A percentile compares a stretch with the other conserved stretches of the same genome.
phyloP scores from a whole-genome alignment of 2,113 vertebrate species.

The Pimephales promelas region DNA sequence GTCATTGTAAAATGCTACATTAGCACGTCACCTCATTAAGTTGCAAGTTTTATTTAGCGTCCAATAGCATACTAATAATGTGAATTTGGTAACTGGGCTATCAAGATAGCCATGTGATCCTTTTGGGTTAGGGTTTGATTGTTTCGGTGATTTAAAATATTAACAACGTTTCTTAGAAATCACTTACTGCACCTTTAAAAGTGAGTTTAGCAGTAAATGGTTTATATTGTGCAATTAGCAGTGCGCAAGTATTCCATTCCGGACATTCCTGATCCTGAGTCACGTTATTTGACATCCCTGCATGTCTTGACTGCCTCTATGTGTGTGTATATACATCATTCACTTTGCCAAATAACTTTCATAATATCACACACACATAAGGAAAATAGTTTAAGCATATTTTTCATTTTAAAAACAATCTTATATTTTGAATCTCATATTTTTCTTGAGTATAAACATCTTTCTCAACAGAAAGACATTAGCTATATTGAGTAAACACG shows the following conservation, averaged over 20 bases:
- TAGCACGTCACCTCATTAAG: too few species aligned
- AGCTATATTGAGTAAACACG: background rate
- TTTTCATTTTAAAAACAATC: constrained; percentile 17
- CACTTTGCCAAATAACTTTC: background rate
- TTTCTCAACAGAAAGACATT: constrained; percentile 37
- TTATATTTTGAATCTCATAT: constrained; percentile 32
- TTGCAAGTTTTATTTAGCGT: too few species aligned
- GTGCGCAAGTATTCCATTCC: background rate
- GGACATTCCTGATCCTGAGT: background rate
- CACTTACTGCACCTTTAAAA: background rate
- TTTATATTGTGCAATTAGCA: background rate
- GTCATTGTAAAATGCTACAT: too few species aligned
- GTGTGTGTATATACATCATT: background rate
- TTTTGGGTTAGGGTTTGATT: too few species aligned
- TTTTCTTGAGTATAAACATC: constrained; percentile 25
- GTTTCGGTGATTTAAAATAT: too few species aligned
- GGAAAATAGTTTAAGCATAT: background rate
- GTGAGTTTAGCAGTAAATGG: background rate
- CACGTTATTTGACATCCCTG: background rate
- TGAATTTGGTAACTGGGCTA: too few species aligned
- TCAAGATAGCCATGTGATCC: too few species aligned
- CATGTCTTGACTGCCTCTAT: constrained; percentile 20
- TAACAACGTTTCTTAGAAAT: too few species aligned
- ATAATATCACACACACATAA: background rate
- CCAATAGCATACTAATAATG: too few species aligned